phyloP scores from a whole-genome alignment of 1,140 invertebrate species.

The Cotesia typhae region DNA sequence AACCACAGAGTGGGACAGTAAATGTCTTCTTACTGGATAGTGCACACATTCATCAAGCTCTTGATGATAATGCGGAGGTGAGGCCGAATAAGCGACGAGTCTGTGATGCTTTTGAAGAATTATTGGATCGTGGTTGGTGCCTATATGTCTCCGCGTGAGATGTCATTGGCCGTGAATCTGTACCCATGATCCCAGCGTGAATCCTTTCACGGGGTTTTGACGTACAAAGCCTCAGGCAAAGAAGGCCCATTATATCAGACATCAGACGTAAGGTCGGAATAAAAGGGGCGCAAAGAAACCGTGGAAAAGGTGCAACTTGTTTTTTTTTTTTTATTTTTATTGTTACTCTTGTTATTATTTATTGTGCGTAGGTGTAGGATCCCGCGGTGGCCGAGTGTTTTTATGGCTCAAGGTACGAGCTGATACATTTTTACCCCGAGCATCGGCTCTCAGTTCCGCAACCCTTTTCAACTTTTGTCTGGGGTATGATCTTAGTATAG shows the following conservation, averaged over 20 bases:
- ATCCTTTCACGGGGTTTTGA: slow-evolving; percentile 48
- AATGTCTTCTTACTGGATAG: slow-evolving; percentile 36
- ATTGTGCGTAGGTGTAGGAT: slow-evolving; percentile 43
- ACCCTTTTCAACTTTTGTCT: slow-evolving; percentile 26
- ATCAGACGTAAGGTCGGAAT: background rate
- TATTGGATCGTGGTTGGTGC: slow-evolving; percentile 45
- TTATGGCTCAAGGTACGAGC: slow-evolving; percentile 31
- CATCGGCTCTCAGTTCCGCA: background rate
- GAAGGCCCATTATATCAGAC: slow-evolving; percentile 24
- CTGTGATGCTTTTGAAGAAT: slow-evolving; percentile 44
- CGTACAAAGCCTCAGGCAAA: slow-evolving; percentile 30
- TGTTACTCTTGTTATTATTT: too few relatives aligned
- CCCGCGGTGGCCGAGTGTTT: slow-evolving; percentile 36
- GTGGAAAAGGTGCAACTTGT: slow-evolving; percentile 52
- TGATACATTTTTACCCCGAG: slow-evolving; percentile 10
- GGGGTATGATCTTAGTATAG: slow-evolving; percentile 3
- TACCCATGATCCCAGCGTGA: slow-evolving; percentile 43
- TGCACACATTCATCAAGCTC: too few relatives aligned
- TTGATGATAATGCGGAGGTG: too few relatives aligned
- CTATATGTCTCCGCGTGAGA: slow-evolving; percentile 35
- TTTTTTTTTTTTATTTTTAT: slow-evolving; percentile 37
- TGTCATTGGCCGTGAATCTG: slow-evolving; percentile 54
- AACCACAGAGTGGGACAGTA: slow-evolving; percentile 20
- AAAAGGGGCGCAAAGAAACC: slow-evolving; percentile 3
- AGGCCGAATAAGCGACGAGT: background rate